Evolutionary conservation across 2,113 vertebrate species (phyloP).

Genomic region (Gulo gulo): DNA sequence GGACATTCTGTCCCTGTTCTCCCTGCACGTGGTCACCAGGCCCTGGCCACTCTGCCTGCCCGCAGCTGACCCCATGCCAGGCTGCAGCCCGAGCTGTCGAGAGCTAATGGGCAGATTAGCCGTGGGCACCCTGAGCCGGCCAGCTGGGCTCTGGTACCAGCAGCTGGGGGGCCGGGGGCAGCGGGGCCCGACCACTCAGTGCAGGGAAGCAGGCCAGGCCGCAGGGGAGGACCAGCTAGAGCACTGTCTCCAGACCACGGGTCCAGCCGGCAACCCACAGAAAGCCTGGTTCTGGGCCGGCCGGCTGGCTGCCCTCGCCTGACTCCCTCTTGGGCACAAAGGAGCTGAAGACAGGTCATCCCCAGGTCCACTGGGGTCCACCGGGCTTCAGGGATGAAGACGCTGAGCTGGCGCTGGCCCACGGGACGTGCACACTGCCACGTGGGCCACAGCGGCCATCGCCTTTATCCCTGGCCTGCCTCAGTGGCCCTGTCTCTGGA

Average conservation of each 20-base stretch:
- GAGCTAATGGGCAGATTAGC: too few species aligned
- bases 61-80: not conserved
- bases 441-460: too few species aligned
- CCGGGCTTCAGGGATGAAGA: not conserved
- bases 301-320: not conserved
- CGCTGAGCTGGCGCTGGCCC: not conserved
- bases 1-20: not conserved
- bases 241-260: not conserved
- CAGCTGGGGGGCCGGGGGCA: not conserved
- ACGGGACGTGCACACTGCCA: rapidly evolving
- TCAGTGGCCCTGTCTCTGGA: not conserved
- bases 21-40: not conserved
- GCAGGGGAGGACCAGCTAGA: rapidly evolving
- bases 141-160: not conserved
- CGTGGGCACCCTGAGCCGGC: not conserved
- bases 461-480: not conserved
- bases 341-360: not conserved
- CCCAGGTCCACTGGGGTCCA: not conserved
- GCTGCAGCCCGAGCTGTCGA: not conserved
- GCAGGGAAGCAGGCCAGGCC: too few species aligned
- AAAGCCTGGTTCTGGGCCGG: not conserved
- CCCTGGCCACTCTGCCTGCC: rapidly evolving
- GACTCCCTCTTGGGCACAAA: not conserved
- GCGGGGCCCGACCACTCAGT: rapidly evolving
- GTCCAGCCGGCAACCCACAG: not conserved